phyloP scores from a whole-genome alignment of 2,113 vertebrate species.

The Triplophysa rosa region DNA sequence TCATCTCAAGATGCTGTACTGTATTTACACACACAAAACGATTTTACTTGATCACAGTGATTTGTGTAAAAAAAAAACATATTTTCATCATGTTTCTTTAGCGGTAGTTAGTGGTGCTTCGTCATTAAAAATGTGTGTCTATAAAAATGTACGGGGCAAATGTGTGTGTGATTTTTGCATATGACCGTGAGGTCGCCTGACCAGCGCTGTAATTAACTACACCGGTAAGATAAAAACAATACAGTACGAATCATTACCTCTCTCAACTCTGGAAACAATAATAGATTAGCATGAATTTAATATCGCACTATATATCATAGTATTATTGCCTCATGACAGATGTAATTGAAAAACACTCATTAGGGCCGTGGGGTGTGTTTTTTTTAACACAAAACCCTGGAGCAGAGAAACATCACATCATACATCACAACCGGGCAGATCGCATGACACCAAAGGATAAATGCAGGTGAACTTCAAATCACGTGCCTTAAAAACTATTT shows the following conservation, averaged over 20 bases:
- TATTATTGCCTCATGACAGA: conserved; percentile 95
- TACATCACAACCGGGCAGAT: conserved; percentile 73
- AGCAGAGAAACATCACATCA: conserved; percentile 70
- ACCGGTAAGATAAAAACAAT: background rate
- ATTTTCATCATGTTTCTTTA: no score
- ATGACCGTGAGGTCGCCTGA: background rate
- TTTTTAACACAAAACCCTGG: conserved; percentile 87
- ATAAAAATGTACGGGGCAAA: background rate
- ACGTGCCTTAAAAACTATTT: background rate
- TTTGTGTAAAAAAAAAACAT: no score
- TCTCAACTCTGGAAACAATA: conserved; percentile 71
- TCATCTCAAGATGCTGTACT: background rate
- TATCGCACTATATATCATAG: conserved; percentile 99
- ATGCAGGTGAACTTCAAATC: conserved; percentile 37
- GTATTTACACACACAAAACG: no score
- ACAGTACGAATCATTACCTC: conserved; percentile 36
- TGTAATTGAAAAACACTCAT: conserved; percentile 99
- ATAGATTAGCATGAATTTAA: conserved; percentile 97
- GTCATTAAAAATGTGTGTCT: background rate
- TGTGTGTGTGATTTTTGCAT: background rate
- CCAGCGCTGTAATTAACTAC: conserved; percentile 31
- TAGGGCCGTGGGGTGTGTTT: conserved; percentile 86
- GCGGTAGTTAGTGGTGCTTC: no score
- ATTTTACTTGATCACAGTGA: no score
- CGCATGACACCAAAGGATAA: conserved; percentile 71